A percentile compares a stretch with the other conserved stretches of the same genome.
Conservation (phyloP, 2,797 vertebrate species). For the Schizothorax lantsangensis region DNA sequence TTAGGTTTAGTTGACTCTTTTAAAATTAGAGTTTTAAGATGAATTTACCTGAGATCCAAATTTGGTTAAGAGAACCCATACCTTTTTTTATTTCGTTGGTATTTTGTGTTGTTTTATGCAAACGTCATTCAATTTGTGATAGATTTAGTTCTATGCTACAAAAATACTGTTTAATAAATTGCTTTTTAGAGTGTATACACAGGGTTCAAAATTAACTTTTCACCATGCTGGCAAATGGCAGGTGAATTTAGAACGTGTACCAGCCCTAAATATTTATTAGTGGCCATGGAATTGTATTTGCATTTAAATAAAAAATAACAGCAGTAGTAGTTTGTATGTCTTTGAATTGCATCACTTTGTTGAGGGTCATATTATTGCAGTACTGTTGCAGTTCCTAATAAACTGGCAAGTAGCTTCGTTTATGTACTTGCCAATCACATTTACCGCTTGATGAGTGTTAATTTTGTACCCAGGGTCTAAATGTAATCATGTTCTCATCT, state of each 20-base stretch:
- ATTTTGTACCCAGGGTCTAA: neutral
- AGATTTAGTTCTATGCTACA: neutral
- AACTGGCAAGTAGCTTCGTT: neutral
- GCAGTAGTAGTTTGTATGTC: neutral
- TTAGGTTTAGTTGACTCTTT: neutral
- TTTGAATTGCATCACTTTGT: constrained; percentile 8
- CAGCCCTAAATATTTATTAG: neutral
- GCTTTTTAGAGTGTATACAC: neutral
- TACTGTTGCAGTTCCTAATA: neutral
- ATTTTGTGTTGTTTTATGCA: neutral
- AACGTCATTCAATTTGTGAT: neutral
- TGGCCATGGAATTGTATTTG: neutral
- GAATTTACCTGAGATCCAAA: neutral
- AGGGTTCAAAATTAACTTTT: neutral
- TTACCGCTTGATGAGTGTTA: constrained; percentile 45
- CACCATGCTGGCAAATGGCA: neutral
- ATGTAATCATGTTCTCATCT: constrained; percentile 5
- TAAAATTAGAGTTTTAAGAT: neutral
- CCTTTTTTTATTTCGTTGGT: neutral
- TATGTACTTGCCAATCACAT: neutral
- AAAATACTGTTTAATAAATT: neutral
- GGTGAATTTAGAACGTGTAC: neutral
- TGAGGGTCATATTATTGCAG: neutral
- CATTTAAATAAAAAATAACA: neutral
- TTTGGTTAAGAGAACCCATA: neutral